Evolutionary conservation across 1,140 invertebrate genomes (phyloP), one percentile per base, ranked within the genome.

Genomic region (Drosophila sproati): DNA sequence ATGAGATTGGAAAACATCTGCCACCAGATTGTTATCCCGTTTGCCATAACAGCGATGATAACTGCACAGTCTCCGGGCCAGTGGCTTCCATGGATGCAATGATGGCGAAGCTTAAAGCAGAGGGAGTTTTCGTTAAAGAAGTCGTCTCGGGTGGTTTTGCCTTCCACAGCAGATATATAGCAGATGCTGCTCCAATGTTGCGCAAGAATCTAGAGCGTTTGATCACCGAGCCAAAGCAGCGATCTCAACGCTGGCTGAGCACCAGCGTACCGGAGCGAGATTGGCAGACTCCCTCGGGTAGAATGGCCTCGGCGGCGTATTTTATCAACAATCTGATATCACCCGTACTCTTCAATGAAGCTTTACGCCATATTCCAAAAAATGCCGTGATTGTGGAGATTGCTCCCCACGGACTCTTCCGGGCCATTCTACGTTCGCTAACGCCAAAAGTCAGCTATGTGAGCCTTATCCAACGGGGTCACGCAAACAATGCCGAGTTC

Each of bases 291-390:
- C 94, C 96, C 0, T 81, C 97, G 67, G 96, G 97, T 0, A 94
- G 96, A 78, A 93, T 95, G 55, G 98, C 97, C 57, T 98, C 97
- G n/a, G 96, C 97, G 3, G 97, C 96, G 12, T 99, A 99, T 93
- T 97, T 98, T 91, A 98, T 98, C 0, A 99, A 99, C 93, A 99
- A 99, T 93, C 94, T 99, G 28, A 94, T 98, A 12, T 97, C 96
- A 4, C 97, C 96, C 0, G 96, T 97, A 12, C 93, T 96, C 0
- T 97, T 97, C 93, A 94, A 96, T 66, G 97, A 98, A 88, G 98
- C 96, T 28, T 79, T 99, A 31, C 88, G 94, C 61, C 95, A 97
- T 86, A 94, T 99, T 3, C 98, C 98, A 0, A 94, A 95, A 54
- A 96, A 98, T 91, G 98, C 98, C 0, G 93, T 99, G 56, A 95